Conservation (phyloP, 2,888 invertebrate species). For the Coleophora deauratella region DNA sequence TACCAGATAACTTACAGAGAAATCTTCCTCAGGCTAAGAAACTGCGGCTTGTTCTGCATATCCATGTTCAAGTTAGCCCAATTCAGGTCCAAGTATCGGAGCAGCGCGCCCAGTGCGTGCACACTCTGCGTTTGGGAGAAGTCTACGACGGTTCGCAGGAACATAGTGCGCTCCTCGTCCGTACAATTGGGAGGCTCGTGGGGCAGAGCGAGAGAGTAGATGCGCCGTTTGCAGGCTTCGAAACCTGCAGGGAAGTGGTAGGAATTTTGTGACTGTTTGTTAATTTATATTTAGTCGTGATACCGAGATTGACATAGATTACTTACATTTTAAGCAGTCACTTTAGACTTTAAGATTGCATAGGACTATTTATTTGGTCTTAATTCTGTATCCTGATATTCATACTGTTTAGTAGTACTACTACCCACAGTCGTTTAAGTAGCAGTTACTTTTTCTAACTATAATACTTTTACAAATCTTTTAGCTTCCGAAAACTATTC, state of each 20-base stretch:
- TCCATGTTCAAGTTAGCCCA: constrained; percentile 71
- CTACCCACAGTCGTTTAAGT: no score
- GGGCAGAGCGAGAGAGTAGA: constrained; percentile 69
- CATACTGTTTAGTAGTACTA: no score
- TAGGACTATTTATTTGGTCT: no score
- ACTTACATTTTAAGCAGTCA: no score
- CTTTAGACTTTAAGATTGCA: no score
- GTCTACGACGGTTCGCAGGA: constrained; percentile 77
- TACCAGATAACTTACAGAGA: constrained; percentile 70
- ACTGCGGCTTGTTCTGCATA: constrained; percentile 61
- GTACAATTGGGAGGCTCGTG: constrained; percentile 65
- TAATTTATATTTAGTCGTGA: no score
- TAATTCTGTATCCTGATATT: no score
- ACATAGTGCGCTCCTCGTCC: constrained; percentile 71
- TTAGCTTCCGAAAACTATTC: no score
- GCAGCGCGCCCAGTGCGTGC: constrained; percentile 80
- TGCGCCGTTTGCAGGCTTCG: constrained; percentile 72
- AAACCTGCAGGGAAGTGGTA: constrained; percentile 42
- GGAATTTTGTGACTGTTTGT: neutral
- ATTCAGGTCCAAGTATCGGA: constrained; percentile 80
- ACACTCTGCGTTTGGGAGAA: constrained; percentile 76
- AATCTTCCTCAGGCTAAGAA: constrained; percentile 71
- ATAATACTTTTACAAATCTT: no score
- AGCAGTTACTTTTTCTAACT: no score
- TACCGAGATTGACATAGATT: no score